These are phyloP conservation scores for Capitulum mitella DNA, from an alignment of 2,888 invertebrate species.

Conservation along the genomic window DNA sequence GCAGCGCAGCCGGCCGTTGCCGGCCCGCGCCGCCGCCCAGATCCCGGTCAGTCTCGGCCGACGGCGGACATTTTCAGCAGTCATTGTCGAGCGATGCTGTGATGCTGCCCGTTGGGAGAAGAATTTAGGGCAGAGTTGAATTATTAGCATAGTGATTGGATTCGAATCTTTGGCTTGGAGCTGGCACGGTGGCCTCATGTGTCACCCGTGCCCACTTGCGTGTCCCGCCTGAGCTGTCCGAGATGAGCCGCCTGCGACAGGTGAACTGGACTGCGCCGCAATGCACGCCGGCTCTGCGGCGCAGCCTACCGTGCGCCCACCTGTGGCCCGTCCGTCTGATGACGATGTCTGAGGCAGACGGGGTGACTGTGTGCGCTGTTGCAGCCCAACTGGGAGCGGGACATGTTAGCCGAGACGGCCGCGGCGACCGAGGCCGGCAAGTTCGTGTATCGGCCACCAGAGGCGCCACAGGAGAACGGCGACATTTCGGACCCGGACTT, in stretches of 20 bases:
- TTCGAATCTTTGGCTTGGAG: too few species aligned
- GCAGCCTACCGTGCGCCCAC: background rate
- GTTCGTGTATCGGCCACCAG: constrained; percentile 44
- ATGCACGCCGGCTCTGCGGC: background rate
- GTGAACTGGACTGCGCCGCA: background rate
- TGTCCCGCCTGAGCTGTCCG: too few species aligned
- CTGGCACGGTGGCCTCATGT: too few species aligned
- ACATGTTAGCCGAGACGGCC: constrained; percentile 62
- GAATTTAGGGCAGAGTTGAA: too few species aligned
- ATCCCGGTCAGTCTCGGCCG: constrained; percentile 48
- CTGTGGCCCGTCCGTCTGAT: too few species aligned
- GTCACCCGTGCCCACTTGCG: too few species aligned
- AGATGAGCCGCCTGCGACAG: background rate
- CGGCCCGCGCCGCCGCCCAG: constrained; percentile 54
- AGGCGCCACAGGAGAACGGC: constrained; percentile 25
- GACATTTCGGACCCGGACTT: background rate
- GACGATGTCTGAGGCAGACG: too few species aligned
- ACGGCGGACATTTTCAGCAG: too few species aligned
- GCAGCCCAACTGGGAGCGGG: constrained; percentile 58
- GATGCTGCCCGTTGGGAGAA: too few species aligned
- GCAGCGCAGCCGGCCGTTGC: constrained; percentile 44
- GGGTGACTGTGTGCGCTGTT: too few species aligned
- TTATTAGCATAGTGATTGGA: too few species aligned
- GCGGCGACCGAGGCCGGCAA: constrained; percentile 51
- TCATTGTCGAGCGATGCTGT: too few species aligned